Base-by-base conservation (phyloP, 2,113 vertebrate species). In the Aepyceros melampus region DNA sequence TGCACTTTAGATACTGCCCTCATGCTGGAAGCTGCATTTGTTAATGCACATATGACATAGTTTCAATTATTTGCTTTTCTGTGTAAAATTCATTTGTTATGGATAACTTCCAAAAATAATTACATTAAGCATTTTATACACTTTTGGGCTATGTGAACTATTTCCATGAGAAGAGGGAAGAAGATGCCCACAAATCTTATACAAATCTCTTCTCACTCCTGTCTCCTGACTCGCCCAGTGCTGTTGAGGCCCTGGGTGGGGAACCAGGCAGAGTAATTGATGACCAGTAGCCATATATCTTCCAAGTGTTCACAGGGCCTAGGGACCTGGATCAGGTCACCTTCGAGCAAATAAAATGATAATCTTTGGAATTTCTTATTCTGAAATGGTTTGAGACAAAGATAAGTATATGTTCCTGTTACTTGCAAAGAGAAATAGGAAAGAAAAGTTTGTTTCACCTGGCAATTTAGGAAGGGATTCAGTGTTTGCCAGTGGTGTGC, bases 281-380 rank as follows among this genome's bases (percentile, higher is more conserved):
- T 10, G 40, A 82, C 90, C 49, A 47, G 17, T n/a, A 40, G 74
- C 93, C 74, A 71, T n/a, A 27, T 9, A 56, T 92, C 58, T 86
- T 74, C 71, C 60, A 49, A 62, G 79, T 56, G 64, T 76, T 81
- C 91, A 71, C 84, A 51, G 89, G 97, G 94, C 97, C 81, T 62
- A 56, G 92, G 92, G 62, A 67, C 92, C 87, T 56, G 56, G 85
- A 40, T 76, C 85, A 76, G 91, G 92, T 92, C 96, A 93, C 81
- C 56, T 94, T 91, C n/a, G 74, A 88, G 96, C 78, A 89, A 56
- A 79, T 79, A 87, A 94, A 60, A 76, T 71, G 76, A 94, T 58
- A 56, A 19, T 40, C 71, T 93, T 64, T 96, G 84, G 94, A 92
- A 83, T 93, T 87, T 86, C 85, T 85, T 85, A 31, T 88, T 97